A percentile compares a stretch with the other conserved stretches of the same genome.
Evolutionary conservation across 1,140 invertebrate genomes (phyloP).

Genomic region (Pectinophora gossypiella): DNA sequence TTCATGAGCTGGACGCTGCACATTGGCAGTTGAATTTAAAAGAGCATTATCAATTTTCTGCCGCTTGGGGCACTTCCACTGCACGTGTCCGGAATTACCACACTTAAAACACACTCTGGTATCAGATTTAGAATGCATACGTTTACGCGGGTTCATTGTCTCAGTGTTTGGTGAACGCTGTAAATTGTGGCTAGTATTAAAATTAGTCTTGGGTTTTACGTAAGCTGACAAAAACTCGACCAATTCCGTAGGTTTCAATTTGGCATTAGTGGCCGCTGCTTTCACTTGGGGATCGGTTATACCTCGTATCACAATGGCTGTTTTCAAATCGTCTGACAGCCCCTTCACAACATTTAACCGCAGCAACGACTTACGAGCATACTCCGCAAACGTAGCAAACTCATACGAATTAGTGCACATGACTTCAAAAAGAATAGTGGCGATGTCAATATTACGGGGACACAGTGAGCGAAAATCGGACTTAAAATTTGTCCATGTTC

Average conservation of each 20-base stretch:
- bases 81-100: too few relatives aligned
- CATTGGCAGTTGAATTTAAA: too few relatives aligned
- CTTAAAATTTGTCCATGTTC: not conserved
- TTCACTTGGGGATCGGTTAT: not conserved
- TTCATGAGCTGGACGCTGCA: not conserved
- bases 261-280: not conserved
- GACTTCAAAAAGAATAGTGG: not conserved
- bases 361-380: not conserved
- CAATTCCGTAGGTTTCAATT: not conserved
- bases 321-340: too few relatives aligned
- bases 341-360: not conserved
- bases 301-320: not conserved
- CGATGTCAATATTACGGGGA: not conserved
- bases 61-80: not conserved
- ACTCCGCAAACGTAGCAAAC: not conserved
- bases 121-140: not conserved
- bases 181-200: too few relatives aligned
- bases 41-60: too few relatives aligned
- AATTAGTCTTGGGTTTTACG: not conserved
- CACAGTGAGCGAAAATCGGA: not conserved
- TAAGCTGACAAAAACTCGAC: not conserved
- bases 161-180: not conserved
- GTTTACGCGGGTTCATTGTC: not conserved
- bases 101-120: slow-evolving; percentile 2
- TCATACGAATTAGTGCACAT: not conserved